These are phyloP conservation scores for Diadophis punctatus DNA, from an alignment of 2,113 vertebrate genomes.

Conservation along the genomic window DNA sequence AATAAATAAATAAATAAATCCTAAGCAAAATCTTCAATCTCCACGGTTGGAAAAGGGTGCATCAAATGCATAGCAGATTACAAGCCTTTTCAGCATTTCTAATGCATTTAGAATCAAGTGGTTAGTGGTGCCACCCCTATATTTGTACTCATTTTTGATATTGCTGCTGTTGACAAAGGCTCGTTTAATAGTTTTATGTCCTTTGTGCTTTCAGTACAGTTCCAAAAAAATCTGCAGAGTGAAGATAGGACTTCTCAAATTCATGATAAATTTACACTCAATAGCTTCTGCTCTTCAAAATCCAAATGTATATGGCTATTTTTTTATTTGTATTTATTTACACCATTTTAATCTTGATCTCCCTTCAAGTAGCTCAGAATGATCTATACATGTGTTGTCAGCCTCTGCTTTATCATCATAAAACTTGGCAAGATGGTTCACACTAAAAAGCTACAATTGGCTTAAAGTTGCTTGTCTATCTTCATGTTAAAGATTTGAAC, in stretches of 20 bases:
- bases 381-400: not conserved
- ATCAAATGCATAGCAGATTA: not conserved
- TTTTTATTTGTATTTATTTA: not conserved
- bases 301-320: not conserved
- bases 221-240: not conserved
- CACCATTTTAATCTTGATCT: not conserved
- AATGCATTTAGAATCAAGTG: not conserved
- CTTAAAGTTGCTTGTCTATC: not conserved
- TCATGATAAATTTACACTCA: not conserved
- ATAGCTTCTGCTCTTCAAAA: not conserved
- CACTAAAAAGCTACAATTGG: not conserved
- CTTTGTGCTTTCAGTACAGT: not conserved
- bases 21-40: not conserved
- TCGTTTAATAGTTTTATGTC: not conserved
- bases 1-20: too few relatives aligned
- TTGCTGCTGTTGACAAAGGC: not conserved
- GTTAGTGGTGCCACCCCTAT: not conserved
- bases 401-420: not conserved
- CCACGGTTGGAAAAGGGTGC: not conserved
- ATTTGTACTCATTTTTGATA: not conserved
- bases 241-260: not conserved
- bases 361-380: not conserved
- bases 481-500: not conserved
- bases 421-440: not conserved
- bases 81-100: not conserved